These are phyloP conservation scores for Sipha flava DNA, from an alignment of 1,140 invertebrate species.

Conservation along the genomic window DNA sequence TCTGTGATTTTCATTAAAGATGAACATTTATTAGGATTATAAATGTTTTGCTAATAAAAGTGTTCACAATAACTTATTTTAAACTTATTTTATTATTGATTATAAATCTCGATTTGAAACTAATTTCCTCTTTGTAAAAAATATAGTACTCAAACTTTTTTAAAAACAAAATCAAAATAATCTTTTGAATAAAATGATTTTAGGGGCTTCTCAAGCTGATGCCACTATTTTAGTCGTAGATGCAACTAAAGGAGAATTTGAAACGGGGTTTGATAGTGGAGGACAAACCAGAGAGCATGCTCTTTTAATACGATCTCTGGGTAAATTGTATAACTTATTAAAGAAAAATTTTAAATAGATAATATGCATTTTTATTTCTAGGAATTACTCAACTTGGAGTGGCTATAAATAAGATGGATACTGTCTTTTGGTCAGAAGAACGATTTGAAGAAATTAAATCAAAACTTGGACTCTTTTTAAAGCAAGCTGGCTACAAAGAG, in stretches of 20 bases:
- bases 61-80: too few relatives aligned
- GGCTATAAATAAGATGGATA: slow-evolving; percentile 79
- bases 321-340: slow-evolving; percentile 45
- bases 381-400: slow-evolving; percentile 76
- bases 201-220: slow-evolving; percentile 87
- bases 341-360: neutral
- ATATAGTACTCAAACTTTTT: too few relatives aligned
- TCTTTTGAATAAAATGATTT: neutral
- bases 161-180: neutral
- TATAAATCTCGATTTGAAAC: too few relatives aligned
- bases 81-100: too few relatives aligned
- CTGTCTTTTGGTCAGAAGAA: slow-evolving; percentile 65
- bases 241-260: slow-evolving; percentile 92
- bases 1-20: too few relatives aligned
- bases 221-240: slow-evolving; percentile 93
- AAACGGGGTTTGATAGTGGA: slow-evolving; percentile 94
- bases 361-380: slow-evolving; percentile 41
- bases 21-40: too few relatives aligned
- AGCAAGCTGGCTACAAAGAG: slow-evolving; percentile 90
- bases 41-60: too few relatives aligned
- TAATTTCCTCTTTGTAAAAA: too few relatives aligned
- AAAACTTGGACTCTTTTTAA: slow-evolving; percentile 81
- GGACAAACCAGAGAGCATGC: slow-evolving; percentile 98
- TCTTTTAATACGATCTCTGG: slow-evolving; percentile 80
- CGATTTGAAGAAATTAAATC: slow-evolving; percentile 78